A percentile compares a stretch with the other conserved stretches of the same genome.
Conservation (phyloP, 2,888 invertebrate genomes). For the Synanthedon tipuliformis region DNA sequence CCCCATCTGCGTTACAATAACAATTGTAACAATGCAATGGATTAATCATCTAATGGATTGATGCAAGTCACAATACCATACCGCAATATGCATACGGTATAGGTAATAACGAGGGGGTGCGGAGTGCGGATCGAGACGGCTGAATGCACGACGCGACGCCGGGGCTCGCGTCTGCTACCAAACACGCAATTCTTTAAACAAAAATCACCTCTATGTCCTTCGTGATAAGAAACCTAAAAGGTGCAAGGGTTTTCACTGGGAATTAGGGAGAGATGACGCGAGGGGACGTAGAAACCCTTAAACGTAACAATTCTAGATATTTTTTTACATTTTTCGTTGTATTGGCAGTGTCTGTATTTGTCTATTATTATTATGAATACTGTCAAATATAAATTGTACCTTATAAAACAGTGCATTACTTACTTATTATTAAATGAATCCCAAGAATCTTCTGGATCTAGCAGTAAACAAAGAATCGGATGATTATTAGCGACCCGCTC, state of each 20-base stretch:
- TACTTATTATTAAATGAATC: too few relatives aligned
- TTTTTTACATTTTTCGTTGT: constrained; percentile 26
- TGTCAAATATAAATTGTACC: too few relatives aligned
- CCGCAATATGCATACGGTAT: constrained; percentile 61
- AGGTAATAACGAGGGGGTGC: constrained; percentile 59
- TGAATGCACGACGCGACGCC: constrained; percentile 51
- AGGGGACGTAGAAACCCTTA: constrained; percentile 44
- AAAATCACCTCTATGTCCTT: too few relatives aligned
- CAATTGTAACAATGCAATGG: constrained; percentile 38
- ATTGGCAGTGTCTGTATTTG: too few relatives aligned
- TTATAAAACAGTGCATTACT: too few relatives aligned
- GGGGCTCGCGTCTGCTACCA: constrained; percentile 10
- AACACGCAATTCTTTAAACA: constrained; percentile 5
- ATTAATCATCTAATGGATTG: constrained; percentile 63
- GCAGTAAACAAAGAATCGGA: too few relatives aligned
- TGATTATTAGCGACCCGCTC: too few relatives aligned
- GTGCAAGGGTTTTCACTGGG: too few relatives aligned
- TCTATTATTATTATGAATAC: too few relatives aligned
- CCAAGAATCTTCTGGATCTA: too few relatives aligned
- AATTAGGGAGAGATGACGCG: constrained; percentile 43
- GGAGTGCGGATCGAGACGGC: constrained; percentile 13
- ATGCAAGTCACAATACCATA: constrained; percentile 57
- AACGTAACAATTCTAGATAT: constrained; percentile 37
- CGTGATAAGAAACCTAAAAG: too few relatives aligned
- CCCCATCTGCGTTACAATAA: constrained; percentile 26